Conservation (phyloP, 2,113 vertebrate genomes). For the Thunnus thynnus region DNA sequence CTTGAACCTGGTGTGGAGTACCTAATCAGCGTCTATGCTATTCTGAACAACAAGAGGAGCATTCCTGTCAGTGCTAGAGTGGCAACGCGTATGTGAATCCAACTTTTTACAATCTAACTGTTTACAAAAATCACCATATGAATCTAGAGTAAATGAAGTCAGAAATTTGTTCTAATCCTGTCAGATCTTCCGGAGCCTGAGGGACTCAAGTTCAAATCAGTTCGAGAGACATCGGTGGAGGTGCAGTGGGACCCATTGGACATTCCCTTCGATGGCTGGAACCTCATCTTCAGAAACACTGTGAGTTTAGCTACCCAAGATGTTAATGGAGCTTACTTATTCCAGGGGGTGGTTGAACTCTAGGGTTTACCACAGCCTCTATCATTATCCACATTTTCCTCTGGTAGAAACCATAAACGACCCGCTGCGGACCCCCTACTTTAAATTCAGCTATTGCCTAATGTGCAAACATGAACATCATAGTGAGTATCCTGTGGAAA, state of each 20-base stretch:
- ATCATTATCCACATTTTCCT: slow-evolving; percentile 58
- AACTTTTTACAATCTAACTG: neutral
- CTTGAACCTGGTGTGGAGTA: slow-evolving; percentile 97
- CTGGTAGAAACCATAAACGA: slow-evolving; percentile 35
- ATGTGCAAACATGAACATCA: slow-evolving; percentile 41
- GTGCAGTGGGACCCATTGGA: slow-evolving; percentile 97
- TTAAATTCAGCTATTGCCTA: slow-evolving; percentile 50
- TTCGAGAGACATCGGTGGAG: slow-evolving; percentile 94
- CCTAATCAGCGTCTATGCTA: slow-evolving; percentile 94
- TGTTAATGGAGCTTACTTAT: slow-evolving; percentile 14
- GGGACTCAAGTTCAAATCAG: slow-evolving; percentile 95
- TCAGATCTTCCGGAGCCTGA: slow-evolving; percentile 95
- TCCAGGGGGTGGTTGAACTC: slow-evolving; percentile 14
- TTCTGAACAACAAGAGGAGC: slow-evolving; percentile 95
- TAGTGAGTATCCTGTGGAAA: slow-evolving; percentile 64
- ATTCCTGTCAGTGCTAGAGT: slow-evolving; percentile 95
- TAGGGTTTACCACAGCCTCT: slow-evolving; percentile 6
- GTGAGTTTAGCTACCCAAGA: slow-evolving; percentile 81
- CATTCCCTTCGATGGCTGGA: slow-evolving; percentile 96
- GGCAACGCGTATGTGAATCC: slow-evolving; percentile 90
- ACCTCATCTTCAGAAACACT: slow-evolving; percentile 94
- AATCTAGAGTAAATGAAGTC: neutral
- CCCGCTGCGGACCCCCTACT: slow-evolving; percentile 34
- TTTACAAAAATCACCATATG: neutral
- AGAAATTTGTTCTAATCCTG: slow-evolving; percentile 2